Evolutionary conservation across 2,113 vertebrate genomes (phyloP).

Genomic region (Onychostoma macrolepis): DNA sequence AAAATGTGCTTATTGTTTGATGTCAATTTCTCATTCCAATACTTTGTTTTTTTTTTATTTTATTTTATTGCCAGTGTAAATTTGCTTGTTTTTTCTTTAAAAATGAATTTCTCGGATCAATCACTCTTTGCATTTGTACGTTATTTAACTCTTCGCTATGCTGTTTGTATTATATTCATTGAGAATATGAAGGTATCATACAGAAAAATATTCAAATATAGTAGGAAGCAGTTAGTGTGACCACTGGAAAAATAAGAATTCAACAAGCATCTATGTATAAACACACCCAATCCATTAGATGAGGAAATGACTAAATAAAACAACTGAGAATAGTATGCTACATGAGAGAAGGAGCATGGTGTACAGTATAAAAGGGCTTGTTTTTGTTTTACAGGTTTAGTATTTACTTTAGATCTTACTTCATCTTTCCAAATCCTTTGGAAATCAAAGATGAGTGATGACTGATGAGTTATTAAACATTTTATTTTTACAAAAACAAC

Average conservation of each 20-base stretch:
- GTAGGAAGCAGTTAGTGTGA: background rate
- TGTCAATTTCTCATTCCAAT: background rate
- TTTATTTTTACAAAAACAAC: no score
- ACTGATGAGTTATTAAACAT: background rate
- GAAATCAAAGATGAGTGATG: background rate
- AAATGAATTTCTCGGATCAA: slow-evolving; percentile 6
- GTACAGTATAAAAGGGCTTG: background rate
- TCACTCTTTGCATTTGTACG: background rate
- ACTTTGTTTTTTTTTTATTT: background rate
- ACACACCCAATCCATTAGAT: background rate
- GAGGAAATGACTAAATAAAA: background rate
- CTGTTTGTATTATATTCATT: background rate
- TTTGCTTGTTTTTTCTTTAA: background rate
- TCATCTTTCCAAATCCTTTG: background rate
- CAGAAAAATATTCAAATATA: background rate
- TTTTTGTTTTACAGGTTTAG: slow-evolving; percentile 9
- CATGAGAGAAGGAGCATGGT: background rate
- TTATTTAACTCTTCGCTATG: background rate
- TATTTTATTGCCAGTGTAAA: slow-evolving; percentile 16
- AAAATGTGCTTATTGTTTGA: background rate
- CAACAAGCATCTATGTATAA: background rate
- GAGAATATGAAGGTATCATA: background rate
- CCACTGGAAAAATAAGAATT: background rate
- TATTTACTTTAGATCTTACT: background rate
- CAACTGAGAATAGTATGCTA: no score